Conservation (phyloP, 53 echinoderm and acorn worm species). For the Hippasteria phrygiana region DNA sequence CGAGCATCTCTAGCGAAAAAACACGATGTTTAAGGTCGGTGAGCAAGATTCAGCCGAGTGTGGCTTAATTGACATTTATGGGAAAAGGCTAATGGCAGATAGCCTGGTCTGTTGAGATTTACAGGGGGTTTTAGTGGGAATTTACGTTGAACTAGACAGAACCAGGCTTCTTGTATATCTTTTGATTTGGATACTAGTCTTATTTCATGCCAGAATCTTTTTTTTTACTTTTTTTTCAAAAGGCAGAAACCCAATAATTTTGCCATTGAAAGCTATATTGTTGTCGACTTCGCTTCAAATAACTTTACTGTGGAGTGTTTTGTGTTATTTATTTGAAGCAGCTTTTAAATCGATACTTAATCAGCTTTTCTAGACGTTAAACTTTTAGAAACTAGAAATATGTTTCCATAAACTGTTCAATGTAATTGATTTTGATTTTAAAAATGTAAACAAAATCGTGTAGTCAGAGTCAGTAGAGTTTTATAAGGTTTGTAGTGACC, state of each 20-base stretch:
- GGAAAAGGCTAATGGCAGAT: constrained; percentile 52
- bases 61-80: constrained; percentile 67
- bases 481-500: too few relatives aligned
- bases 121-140: not conserved
- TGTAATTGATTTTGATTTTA: too few relatives aligned
- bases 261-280: not conserved
- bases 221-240: not conserved
- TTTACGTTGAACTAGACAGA: constrained; percentile 21
- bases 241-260: not conserved
- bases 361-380: too few relatives aligned
- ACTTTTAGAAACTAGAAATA: too few relatives aligned
- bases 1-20: constrained; percentile 16
- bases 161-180: constrained; percentile 5
- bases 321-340: not conserved
- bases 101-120: constrained; percentile 10
- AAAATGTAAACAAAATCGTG: too few relatives aligned
- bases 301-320: not conserved
- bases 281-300: not conserved
- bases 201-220: not conserved
- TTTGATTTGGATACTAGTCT: not conserved
- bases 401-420: too few relatives aligned
- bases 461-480: too few relatives aligned
- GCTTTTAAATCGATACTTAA: too few relatives aligned
- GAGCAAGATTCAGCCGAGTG: constrained; percentile 39
- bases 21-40: constrained; percentile 32